Evolutionary conservation across 2,888 invertebrate species (phyloP), one percentile per base, ranked within the genome.

Genomic region (Andrena marginata): DNA sequence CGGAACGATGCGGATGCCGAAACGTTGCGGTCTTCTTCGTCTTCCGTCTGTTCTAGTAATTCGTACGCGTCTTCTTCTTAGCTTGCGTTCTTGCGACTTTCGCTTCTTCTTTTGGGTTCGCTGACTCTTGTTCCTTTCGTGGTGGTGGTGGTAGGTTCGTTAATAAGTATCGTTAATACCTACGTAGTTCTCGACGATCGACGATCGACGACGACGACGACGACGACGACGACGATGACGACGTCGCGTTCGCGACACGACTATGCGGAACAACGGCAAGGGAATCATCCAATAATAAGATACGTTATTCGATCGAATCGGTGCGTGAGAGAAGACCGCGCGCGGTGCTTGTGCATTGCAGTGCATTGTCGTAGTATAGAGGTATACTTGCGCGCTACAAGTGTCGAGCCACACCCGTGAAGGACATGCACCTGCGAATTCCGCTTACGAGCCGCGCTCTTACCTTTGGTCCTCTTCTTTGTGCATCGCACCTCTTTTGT

Each of bases 401-500:
- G 78, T 83, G 78, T 70, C 62, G 64, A 42, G 13, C 77, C 76
- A 72, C 23, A 56, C 10, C 56, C 77, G 56, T 80, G 60, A 70
- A 73, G 77, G 65, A 74, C 75, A 82, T 88, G 88, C 89, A 86
- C 75, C 67, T 49, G 49, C 64, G 64, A 74, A 48, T 49, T 78
- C n/a, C 68, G 33, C 6, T 65, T 49, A 16, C 48, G 6, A 60
- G 29, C 51, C 23, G 10, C 16, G 97, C 33, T 33, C 97, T 97
- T 97, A 98, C 98, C 89, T 93, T 60, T 89, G 90, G 79, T 92
- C 91, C 64, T 93, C 93, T 74, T 93, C 92, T 85, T 91, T 93
- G 82, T 92, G 92, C 94, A 96, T 95, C 84, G 96, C 92, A 83
- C 95, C 95, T 90, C 94, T 94, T 87, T 95, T 95, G 94, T 97